These are phyloP conservation scores for Luidia sarsii DNA, from an alignment of 53 echinoderm and acorn worm species.

Conservation along the genomic window DNA sequence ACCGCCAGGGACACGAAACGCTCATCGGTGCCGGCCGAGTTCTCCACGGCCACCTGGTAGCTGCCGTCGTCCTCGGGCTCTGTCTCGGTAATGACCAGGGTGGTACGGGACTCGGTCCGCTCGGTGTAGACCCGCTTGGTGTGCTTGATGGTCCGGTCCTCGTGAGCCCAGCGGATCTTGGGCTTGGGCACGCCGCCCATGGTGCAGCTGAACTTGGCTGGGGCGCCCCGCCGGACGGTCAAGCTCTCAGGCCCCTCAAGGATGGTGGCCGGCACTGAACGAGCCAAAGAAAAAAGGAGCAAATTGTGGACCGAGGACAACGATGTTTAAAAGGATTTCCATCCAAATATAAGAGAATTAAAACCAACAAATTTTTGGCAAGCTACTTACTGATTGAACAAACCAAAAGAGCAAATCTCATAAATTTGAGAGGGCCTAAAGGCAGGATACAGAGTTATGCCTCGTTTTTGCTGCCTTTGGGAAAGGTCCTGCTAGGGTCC, in stretches of 20 bases:
- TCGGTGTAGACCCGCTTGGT: conserved; percentile 77
- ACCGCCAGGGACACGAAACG: conserved; percentile 75
- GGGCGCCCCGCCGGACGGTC: conserved; percentile 74
- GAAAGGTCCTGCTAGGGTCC: no score
- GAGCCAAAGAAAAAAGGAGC: no score
- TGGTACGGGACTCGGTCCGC: conserved; percentile 65
- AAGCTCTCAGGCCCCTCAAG: conserved; percentile 83
- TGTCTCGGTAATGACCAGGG: conserved; percentile 76
- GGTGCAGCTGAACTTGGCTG: conserved; percentile 71
- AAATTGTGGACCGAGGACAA: neutral
- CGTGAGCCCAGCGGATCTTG: conserved; percentile 77
- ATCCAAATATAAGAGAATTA: no score
- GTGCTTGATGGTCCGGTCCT: conserved; percentile 73
- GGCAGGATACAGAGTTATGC: no score
- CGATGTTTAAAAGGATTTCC: no score
- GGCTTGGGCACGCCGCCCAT: conserved; percentile 86
- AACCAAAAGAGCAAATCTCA: no score
- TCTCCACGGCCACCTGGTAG: conserved; percentile 85
- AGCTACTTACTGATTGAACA: no score
- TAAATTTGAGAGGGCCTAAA: no score
- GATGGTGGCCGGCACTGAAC: conserved; percentile 90
- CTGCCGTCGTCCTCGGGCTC: conserved; percentile 82
- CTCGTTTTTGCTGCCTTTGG: no score
- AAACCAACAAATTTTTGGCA: no score
- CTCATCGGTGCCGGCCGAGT: conserved; percentile 78